These are phyloP conservation scores for Platycheirus albimanus DNA, from an alignment of 2,888 invertebrate genomes.

Conservation along the genomic window DNA sequence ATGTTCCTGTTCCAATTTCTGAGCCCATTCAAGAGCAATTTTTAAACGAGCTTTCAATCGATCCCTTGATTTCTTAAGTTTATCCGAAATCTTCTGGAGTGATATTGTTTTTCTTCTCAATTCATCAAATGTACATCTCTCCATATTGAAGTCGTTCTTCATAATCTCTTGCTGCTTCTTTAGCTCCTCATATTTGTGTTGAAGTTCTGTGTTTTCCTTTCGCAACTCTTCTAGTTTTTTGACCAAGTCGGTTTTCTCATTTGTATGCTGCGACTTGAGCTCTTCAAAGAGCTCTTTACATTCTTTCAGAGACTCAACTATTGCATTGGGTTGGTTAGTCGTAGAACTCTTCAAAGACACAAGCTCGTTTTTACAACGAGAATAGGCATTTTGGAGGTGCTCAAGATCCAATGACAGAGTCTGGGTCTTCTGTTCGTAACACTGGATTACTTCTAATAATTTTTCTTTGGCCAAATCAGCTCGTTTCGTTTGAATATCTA, in stretches of 20 bases:
- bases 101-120: conserved; percentile 75
- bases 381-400: conserved; percentile 81
- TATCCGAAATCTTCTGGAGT: conserved; percentile 78
- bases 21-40: conserved; percentile 81
- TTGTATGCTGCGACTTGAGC: conserved; percentile 88
- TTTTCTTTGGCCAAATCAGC: conserved; percentile 88
- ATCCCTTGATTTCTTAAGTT: conserved; percentile 80
- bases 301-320: conserved; percentile 86
- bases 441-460: conserved; percentile 88
- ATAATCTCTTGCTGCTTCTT: conserved; percentile 75
- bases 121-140: conserved; percentile 74
- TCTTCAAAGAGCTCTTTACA: conserved; percentile 90
- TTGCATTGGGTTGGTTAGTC: conserved; percentile 78
- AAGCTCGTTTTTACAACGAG: conserved; percentile 81
- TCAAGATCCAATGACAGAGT: conserved; percentile 80
- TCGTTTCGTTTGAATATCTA: conserved; percentile 84
- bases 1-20: conserved; percentile 80
- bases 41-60: conserved; percentile 80
- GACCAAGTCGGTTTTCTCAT: conserved; percentile 86
- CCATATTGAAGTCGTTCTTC: conserved; percentile 76
- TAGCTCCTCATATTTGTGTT: conserved; percentile 60
- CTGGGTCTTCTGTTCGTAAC: conserved; percentile 89
- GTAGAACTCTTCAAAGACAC: conserved; percentile 77
- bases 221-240: conserved; percentile 76
- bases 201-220: conserved; percentile 57